Evolutionary conservation across 2,113 vertebrate species (phyloP), one percentile per base, ranked within the genome.

Genomic region (Chionis minor): DNA sequence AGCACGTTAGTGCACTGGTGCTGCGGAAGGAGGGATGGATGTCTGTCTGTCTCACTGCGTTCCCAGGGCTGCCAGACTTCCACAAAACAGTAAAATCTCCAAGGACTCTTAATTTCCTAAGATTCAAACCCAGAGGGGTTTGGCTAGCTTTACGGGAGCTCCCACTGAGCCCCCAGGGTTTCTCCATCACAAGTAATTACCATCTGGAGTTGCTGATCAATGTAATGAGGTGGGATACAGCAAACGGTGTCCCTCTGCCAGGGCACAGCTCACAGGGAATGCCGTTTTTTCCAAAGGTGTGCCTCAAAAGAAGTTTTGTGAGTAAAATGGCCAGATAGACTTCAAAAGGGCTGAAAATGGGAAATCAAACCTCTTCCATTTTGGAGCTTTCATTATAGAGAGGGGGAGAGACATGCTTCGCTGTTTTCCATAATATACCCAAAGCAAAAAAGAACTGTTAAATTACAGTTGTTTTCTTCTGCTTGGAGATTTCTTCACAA

Each of bases 1-100:
- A 13, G 44, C 44, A 4, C 44, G 14, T 44, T 14, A 44, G 21
- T 0, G 13, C 15, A 2, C 19, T 14, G 51, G 14, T 66, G 40
- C 83, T 71, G 51, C 38, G 24, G 32, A 4, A 18, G 23, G 21
- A 15, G 0, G 6, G 47, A 49, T 5, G 10, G 78, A 52, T 0
- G 0, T 10, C 14, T 19, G 21, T 66, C n/a, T 38, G 49, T 55
- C 73, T 33, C 5, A 0, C 32, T 9, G 23, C 14, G 0, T 20
- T 66, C 52, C 47, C 16, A 44, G 33, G 38, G 47, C 44, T 80
- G 47, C 59, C 54, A 78, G 42, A 58, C 47, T 40, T 81, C 8
- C 5, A 26, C 12, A 35, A 67, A 75, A 52, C 0, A 2, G 15
- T 62, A 30, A 17, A 19, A 18, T n/a, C 55, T 49, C 21, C 44